Evolutionary conservation across 2,888 invertebrate species (phyloP).

Genomic region (Sisyra nigra): DNA sequence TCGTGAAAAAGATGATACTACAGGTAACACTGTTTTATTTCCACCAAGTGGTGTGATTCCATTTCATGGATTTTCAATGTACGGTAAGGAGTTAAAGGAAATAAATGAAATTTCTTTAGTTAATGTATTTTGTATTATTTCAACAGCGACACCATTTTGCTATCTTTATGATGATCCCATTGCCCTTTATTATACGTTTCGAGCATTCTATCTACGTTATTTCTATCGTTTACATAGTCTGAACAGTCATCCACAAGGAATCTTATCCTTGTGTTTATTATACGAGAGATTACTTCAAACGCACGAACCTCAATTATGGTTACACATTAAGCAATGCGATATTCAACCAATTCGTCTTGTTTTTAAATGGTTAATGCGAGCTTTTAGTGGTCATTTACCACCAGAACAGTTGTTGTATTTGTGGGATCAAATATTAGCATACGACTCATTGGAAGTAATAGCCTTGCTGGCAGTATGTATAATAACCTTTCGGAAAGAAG

Average conservation of each 20-base stretch:
- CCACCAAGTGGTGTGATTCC: slow-evolving; percentile 93
- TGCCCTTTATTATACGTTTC: slow-evolving; percentile 74
- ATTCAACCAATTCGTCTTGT: slow-evolving; percentile 82
- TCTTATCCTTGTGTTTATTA: slow-evolving; percentile 73
- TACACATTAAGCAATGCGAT: slow-evolving; percentile 73
- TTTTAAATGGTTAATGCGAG: slow-evolving; percentile 93
- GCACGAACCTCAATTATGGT: slow-evolving; percentile 80
- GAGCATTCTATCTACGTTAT: slow-evolving; percentile 80
- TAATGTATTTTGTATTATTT: too few species aligned
- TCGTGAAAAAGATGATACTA: slow-evolving; percentile 32
- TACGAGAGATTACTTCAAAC: slow-evolving; percentile 83
- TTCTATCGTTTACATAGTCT: slow-evolving; percentile 87
- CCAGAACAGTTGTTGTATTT: slow-evolving; percentile 81
- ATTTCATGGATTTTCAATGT: slow-evolving; percentile 96
- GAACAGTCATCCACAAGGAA: slow-evolving; percentile 85
- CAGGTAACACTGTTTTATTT: slow-evolving; percentile 56
- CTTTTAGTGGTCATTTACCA: slow-evolving; percentile 86
- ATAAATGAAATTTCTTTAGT: too few species aligned
- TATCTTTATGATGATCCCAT: slow-evolving; percentile 82
- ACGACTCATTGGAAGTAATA: slow-evolving; percentile 80
- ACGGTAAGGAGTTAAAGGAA: slow-evolving; percentile 43
- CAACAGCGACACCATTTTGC: slow-evolving; percentile 82
- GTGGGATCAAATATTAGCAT: slow-evolving; percentile 87
- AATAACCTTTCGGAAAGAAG: slow-evolving; percentile 71
- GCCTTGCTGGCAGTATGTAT: slow-evolving; percentile 75